phyloP scores from a whole-genome alignment of 2,113 vertebrate species.

The Phylloscopus whistleri region DNA sequence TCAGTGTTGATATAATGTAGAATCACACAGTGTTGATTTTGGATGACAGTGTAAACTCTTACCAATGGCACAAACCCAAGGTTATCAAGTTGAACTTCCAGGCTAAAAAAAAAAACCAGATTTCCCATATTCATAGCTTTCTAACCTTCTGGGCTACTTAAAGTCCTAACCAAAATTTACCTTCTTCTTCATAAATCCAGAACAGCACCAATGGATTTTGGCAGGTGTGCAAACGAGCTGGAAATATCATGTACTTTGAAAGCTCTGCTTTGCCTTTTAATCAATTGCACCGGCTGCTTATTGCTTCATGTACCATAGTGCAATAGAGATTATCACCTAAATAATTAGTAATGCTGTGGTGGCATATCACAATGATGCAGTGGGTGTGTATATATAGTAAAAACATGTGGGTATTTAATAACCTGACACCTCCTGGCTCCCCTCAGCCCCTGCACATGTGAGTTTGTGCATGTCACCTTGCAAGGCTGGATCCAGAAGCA shows the following conservation, averaged over 20 bases:
- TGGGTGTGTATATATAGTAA: conserved; percentile 41
- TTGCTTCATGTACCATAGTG: not conserved
- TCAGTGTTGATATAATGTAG: not conserved
- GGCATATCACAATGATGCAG: not conserved
- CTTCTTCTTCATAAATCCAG: not conserved
- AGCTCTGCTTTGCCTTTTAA: conserved; percentile 41
- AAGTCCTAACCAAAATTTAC: not conserved
- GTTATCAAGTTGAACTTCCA: not conserved
- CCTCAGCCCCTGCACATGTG: not conserved
- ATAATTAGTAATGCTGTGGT: conserved; percentile 34
- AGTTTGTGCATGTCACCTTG: not conserved
- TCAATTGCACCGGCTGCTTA: conserved; percentile 25
- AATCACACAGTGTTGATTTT: not conserved
- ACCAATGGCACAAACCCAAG: not conserved
- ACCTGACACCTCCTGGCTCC: not conserved
- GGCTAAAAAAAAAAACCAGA: not conserved
- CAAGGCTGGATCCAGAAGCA: not conserved
- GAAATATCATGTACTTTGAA: conserved; percentile 34
- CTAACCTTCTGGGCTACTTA: not conserved
- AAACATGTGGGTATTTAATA: conserved; percentile 24
- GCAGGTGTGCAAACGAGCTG: conserved; percentile 39
- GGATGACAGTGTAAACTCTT: not conserved
- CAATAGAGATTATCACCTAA: conserved; percentile 42
- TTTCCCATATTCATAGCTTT: not conserved
- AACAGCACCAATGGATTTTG: not conserved